These are phyloP conservation scores for Okamejei kenojei DNA, from an alignment of 2,797 vertebrate species.

Conservation along the genomic window DNA sequence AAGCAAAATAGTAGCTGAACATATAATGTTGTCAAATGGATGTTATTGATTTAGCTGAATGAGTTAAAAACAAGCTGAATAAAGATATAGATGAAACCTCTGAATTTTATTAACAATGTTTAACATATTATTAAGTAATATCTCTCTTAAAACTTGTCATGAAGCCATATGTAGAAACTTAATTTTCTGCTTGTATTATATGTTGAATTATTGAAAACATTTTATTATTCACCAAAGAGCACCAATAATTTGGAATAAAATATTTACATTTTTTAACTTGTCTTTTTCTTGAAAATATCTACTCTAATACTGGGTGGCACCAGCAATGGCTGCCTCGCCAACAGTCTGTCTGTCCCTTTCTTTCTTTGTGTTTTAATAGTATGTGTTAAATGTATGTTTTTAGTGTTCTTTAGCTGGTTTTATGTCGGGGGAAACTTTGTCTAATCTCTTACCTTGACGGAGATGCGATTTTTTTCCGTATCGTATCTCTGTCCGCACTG, in stretches of 20 bases:
- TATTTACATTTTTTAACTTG: neutral
- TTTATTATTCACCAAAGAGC: neutral
- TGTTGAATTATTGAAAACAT: neutral
- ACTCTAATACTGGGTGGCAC: too few relatives aligned
- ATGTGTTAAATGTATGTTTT: too few relatives aligned
- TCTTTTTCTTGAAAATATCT: neutral
- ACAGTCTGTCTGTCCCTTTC: too few relatives aligned
- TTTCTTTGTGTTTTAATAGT: too few relatives aligned
- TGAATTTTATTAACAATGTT: neutral
- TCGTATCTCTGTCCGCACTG: too few relatives aligned
- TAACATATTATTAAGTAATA: neutral
- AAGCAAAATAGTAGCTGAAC: neutral
- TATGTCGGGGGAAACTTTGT: too few relatives aligned
- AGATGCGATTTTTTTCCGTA: too few relatives aligned
- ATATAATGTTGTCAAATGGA: neutral
- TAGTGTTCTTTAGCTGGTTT: too few relatives aligned
- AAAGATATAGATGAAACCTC: neutral
- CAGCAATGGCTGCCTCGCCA: too few relatives aligned
- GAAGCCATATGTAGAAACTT: neutral
- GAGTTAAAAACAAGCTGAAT: neutral
- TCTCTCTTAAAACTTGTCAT: neutral
- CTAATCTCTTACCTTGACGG: too few relatives aligned
- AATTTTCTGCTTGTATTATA: neutral
- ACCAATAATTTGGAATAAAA: constrained; percentile 22
- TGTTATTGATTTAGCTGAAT: neutral